A percentile compares a stretch with the other conserved stretches of the same genome.
Conservation (phyloP, 92 coral and sea anemone species). For the Virgularia gustaviana region DNA sequence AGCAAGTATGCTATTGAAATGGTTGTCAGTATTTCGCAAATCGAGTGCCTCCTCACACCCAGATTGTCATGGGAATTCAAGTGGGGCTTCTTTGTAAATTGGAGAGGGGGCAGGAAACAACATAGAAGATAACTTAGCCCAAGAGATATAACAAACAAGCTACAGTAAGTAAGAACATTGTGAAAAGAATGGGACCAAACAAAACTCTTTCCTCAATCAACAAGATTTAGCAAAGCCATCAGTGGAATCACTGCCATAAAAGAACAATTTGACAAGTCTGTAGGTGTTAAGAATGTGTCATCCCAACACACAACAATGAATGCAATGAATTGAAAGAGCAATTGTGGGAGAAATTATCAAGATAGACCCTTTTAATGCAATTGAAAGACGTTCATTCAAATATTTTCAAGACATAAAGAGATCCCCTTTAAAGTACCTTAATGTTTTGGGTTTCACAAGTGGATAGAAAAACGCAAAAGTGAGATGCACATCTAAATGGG, state of each 20-base stretch:
- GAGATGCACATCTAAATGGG: background rate
- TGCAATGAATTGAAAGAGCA: slow-evolving; percentile 25
- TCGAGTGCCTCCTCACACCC: slow-evolving; percentile 46
- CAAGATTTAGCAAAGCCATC: slow-evolving; percentile 33
- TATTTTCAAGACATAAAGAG: slow-evolving; percentile 30
- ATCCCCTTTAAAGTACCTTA: slow-evolving; percentile 30
- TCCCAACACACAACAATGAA: slow-evolving; percentile 27
- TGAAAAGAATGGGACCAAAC: slow-evolving; percentile 56
- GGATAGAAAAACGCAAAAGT: slow-evolving; percentile 19
- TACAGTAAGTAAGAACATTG: slow-evolving; percentile 15
- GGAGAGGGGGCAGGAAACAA: slow-evolving; percentile 37
- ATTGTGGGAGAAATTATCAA: slow-evolving; percentile 29
- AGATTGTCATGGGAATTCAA: slow-evolving; percentile 52
- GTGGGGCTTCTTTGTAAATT: slow-evolving; percentile 55
- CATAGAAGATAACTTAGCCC: slow-evolving; percentile 19
- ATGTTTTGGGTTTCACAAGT: slow-evolving; percentile 30
- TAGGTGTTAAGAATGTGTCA: slow-evolving; percentile 23
- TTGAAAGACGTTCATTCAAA: slow-evolving; percentile 10
- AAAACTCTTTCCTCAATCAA: slow-evolving; percentile 42
- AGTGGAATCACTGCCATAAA: slow-evolving; percentile 37
- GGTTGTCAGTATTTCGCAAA: slow-evolving; percentile 44
- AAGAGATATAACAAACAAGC: slow-evolving; percentile 2
- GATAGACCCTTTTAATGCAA: slow-evolving; percentile 22
- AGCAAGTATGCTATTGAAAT: slow-evolving; percentile 1
- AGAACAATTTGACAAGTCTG: slow-evolving; percentile 49